Percentiles rank a stretch among this genome's conserved stretches.
Evolutionary conservation across 2,888 invertebrate species (phyloP).

Genomic region (Sesia apiformis): DNA sequence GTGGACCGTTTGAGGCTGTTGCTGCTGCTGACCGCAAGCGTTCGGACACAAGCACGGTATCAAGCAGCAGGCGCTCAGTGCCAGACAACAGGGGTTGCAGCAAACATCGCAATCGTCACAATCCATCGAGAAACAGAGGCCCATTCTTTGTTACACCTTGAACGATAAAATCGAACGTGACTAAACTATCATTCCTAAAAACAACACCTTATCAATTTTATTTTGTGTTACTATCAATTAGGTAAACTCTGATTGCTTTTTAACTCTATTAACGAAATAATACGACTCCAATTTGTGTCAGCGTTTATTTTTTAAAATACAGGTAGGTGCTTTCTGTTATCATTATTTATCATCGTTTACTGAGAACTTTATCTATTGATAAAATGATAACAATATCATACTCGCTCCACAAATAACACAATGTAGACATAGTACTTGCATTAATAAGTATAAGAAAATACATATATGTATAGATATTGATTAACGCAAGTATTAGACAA

Average conservation of each 20-base stretch:
- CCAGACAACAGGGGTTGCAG: conserved; percentile 55
- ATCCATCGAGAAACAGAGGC: conserved; percentile 58
- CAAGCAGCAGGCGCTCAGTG: conserved; percentile 57
- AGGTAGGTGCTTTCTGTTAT: conserved; percentile 14
- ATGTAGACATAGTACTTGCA: too few species aligned
- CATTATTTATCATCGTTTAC: conserved; percentile 24
- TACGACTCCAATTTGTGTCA: background rate
- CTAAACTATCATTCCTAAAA: background rate
- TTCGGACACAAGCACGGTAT: conserved; percentile 61
- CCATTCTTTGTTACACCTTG: conserved; percentile 34
- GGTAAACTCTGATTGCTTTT: background rate
- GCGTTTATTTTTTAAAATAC: background rate
- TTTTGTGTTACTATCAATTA: background rate
- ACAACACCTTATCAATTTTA: background rate
- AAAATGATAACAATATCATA: conserved; percentile 17
- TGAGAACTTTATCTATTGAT: conserved; percentile 33
- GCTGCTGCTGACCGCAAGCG: conserved; percentile 57
- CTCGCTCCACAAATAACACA: background rate
- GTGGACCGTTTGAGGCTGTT: conserved; percentile 43
- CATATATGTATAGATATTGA: too few species aligned
- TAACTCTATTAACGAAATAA: background rate
- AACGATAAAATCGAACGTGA: background rate
- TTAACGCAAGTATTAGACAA: too few species aligned
- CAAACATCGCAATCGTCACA: conserved; percentile 50
- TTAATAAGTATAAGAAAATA: too few species aligned